Evolutionary conservation across 2,888 invertebrate genomes (phyloP), one percentile per base, ranked within the genome.

Genomic region (Julus scanicus): DNA sequence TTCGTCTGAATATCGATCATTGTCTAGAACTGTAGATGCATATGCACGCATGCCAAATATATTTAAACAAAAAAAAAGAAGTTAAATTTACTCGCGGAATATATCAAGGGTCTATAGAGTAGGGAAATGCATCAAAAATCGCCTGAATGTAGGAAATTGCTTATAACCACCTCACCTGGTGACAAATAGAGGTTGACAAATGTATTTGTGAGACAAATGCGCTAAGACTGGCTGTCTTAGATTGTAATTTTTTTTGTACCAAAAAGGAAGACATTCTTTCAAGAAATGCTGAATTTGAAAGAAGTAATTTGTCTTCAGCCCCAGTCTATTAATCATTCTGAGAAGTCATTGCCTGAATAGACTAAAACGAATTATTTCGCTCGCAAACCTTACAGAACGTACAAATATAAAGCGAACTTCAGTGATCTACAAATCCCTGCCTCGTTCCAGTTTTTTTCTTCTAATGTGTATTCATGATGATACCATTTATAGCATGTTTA

Each of bases 131-230:
- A 71, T 71, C 71, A n/a, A 71, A 71, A 71, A 71, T 71, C 29
- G 71, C 20, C 71, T 29, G 71, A 20, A 71, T 20, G 71, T 20
- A 20, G 37, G 80, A 13, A 80, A 37, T 15, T 13, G 80, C 44
- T 49, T 20, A 49, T 80, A 80, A 80, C 80, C 80, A 80, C 11
- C 29, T 29, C 87, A 87, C 87, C 87, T 87, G 87, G 87, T 80
- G 87, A 57, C 87, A 80, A 63, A 87, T 63, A 80, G 80, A 87
- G 8, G n/a, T 83, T 87, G 87, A 87, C 87, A 87, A 87, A 87
- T 87, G 87, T 80, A 80, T 40, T 87, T 49, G 49, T 39, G 71
- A 87, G 87, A 87, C 63, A 87, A 87, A 87, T 87, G 87, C n/a
- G 87, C 44, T 87, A 63, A 80, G 39, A 39, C 80, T 80, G 80